Evolutionary conservation across 2,888 invertebrate species (phyloP).

Genomic region (Prostheceraeus crozeri): DNA sequence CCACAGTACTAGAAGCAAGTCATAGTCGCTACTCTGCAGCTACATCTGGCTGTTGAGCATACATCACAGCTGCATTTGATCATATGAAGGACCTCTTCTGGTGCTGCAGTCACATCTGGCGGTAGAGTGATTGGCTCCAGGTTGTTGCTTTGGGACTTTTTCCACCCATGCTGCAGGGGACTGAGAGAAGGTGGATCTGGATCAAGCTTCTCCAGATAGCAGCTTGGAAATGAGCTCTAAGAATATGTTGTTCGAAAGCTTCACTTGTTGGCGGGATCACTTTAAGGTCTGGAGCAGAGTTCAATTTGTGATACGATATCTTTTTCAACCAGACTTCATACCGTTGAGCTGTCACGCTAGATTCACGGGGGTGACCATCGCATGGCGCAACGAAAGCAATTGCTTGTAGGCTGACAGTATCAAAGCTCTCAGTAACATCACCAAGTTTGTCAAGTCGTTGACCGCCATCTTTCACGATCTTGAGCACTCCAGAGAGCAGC

Average conservation of each 20-base stretch:
- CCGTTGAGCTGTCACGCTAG: too few species aligned
- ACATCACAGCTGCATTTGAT: slow-evolving; percentile 10
- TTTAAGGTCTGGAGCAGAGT: slow-evolving; percentile 23
- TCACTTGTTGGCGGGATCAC: slow-evolving; percentile 10
- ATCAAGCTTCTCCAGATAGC: too few species aligned
- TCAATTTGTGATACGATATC: not conserved
- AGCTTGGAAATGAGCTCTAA: slow-evolving; percentile 3
- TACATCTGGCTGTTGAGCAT: slow-evolving; percentile 18
- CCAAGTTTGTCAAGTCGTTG: too few species aligned
- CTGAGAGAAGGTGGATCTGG: slow-evolving; percentile 18
- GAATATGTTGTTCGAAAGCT: slow-evolving; percentile 9
- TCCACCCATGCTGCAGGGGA: slow-evolving; percentile 25
- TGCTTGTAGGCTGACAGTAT: too few species aligned
- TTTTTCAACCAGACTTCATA: slow-evolving; percentile 26
- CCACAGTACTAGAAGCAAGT: too few species aligned
- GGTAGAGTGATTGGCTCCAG: slow-evolving; percentile 7
- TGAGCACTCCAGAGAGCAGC: too few species aligned
- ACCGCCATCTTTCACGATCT: too few species aligned
- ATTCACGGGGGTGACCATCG: too few species aligned
- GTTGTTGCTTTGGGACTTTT: slow-evolving; percentile 6
- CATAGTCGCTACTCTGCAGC: too few species aligned
- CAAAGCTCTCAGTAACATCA: too few species aligned
- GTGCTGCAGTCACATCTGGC: slow-evolving; percentile 11
- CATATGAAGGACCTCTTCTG: slow-evolving; percentile 23
- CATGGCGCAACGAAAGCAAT: too few species aligned